Base-by-base conservation (phyloP, 2,113 vertebrate genomes). In the Hiodon alosoides region DNA sequence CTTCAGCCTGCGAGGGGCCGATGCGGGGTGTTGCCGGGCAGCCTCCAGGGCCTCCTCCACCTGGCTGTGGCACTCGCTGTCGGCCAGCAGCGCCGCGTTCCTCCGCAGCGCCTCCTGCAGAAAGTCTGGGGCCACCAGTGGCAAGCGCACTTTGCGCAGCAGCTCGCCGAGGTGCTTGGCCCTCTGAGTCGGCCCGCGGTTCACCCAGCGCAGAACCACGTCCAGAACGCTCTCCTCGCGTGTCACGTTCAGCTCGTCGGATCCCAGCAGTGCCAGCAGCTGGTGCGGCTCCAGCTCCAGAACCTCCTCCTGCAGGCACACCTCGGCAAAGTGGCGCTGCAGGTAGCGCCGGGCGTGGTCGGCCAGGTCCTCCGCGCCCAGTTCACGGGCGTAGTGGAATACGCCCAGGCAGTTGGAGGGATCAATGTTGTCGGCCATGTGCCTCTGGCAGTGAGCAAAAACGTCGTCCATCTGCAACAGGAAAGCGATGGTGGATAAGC, bases 401-500 rank as follows among this genome's bases (percentile, higher is more conserved):
- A 97, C 87, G 17, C 95, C 96, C 2, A 97, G 77, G 50, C 94
- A 96, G 83, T 98, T 98, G 76, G 94, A 95, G 53, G 91, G 83
- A 47, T 97, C 95, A 93, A 96, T 96, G 4, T 93, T 85, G 69
- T 90, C 90, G 87, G 91, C 90, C 94, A 98, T 95, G 80, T 94
- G 94, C 31, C 80, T 90, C 77, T 95, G 91, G 73, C 96, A 97
- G 76, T 80, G 85, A 8, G 4, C 79, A 71, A 92, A 96, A 14
- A 95, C 90, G 2, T 93, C 92, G 13, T 97, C 95, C 84, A 98
- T 89, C 81, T 97, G 94, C 86, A 95, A 90, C 81, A 97, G 91
- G 74, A 92, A 96, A 0, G 96, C 93, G 0, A 93, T 87, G 3
- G 89, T 84, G 0, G 95, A 93, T 7, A 95, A 92, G 0, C 77